Evolutionary conservation across 1,140 invertebrate species (phyloP), one percentile per base, ranked within the genome.

Genomic region (Hestina assimilis): DNA sequence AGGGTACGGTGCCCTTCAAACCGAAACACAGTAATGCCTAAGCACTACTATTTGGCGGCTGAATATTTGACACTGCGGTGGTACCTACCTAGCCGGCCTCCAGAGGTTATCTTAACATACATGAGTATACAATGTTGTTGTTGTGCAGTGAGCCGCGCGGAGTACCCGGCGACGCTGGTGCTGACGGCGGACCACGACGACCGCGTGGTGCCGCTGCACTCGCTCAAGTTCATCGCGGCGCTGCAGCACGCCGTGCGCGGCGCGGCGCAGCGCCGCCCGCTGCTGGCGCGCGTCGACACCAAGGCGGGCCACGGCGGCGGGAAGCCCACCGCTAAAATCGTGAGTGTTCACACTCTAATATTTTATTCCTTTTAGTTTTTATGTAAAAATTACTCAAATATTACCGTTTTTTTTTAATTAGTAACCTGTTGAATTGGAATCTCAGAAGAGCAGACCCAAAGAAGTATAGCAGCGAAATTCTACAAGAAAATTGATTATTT

Each of bases 171-270:
- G 4, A 95, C 93, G 2, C 87, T 99, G 14, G 90, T 99, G 23
- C 81, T 97, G 50, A 99, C 98, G 15, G 98, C 96, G 11, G 98
- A 99, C 91, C 98, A 99, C 85, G 98, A 99, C 90, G 98, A 99
- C 90, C 92, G 98, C 59, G 98, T 99, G 47, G 97, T 98, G 46
- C 97, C 97, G 23, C 91, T 97, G 48, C 98, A 99, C 88, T 98
- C 97, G 50, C 91, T 99, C 3, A 99, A 99, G 89, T 96, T 96
- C 75, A 95, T 97, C 48, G 97, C 98, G 0, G 92, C 96, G 69
- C 87, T 99, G 35, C 98, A 99, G 77, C 88, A 97, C 69, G 90
- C 89, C 17, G 83, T 96, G 31, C 92, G 93, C 35, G 81, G 87
- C 31, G 76, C 91, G 11, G 71, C 91, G 58, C 93, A 98, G 91